Percentiles rank a stretch among this genome's conserved stretches.
These are phyloP conservation scores for Macroteleia sp. DNA, from an alignment of 2,888 invertebrate genomes.

Conservation along the genomic window DNA sequence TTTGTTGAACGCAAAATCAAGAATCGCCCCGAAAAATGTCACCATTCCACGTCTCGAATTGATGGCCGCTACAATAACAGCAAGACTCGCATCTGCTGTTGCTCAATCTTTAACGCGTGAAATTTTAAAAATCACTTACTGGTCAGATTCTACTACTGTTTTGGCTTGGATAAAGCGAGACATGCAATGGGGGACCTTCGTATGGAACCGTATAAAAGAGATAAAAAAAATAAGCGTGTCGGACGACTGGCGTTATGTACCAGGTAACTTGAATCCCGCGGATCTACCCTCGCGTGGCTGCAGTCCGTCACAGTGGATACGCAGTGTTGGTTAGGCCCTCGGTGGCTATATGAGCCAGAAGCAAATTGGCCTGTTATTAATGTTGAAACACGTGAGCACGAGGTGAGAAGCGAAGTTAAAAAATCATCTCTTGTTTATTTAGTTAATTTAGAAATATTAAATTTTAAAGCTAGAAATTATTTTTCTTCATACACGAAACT, in stretches of 20 bases:
- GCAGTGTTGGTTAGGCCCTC: constrained; percentile 75
- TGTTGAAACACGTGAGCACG: constrained; percentile 13
- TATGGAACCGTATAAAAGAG: constrained; percentile 70
- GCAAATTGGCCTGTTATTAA: constrained; percentile 65
- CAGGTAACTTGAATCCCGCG: constrained; percentile 74
- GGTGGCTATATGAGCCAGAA: constrained; percentile 67
- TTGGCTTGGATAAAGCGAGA: constrained; percentile 40
- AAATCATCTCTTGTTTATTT: constrained; percentile 18
- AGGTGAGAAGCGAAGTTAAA: constrained; percentile 53
- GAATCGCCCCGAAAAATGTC: constrained; percentile 71
- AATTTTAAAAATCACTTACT: constrained; percentile 55
- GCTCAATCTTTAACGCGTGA: constrained; percentile 4
- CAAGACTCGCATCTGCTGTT: constrained; percentile 49
- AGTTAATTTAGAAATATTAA: background rate
- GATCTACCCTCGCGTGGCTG: constrained; percentile 76
- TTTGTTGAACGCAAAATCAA: constrained; percentile 65
- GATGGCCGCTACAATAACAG: constrained; percentile 69
- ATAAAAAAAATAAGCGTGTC: constrained; percentile 49
- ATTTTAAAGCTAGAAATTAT: background rate
- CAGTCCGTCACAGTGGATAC: constrained; percentile 64
- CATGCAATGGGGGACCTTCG: constrained; percentile 69
- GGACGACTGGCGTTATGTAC: constrained; percentile 70
- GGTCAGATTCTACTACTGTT: constrained; percentile 69
- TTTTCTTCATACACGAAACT: constrained; percentile 17
- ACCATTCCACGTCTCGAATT: constrained; percentile 75